Percentiles rank a stretch among this genome's conserved stretches.
Evolutionary conservation across 2,797 vertebrate species (phyloP).

Genomic region (Discoglossus pictus): DNA sequence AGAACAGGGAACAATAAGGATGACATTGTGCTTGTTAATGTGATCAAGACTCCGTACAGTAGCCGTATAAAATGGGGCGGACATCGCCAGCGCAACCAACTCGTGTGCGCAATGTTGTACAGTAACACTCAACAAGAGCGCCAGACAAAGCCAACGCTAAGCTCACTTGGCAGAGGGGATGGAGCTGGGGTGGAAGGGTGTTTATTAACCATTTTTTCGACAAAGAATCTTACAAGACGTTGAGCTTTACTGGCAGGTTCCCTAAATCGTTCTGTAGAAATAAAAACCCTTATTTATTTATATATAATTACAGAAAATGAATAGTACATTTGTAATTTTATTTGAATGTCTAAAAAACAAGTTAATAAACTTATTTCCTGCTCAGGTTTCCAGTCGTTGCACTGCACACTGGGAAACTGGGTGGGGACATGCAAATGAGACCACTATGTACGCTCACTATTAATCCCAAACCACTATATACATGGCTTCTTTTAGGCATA

Average conservation of each 20-base stretch:
- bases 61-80: constrained; percentile 18
- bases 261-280: too few relatives aligned
- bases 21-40: constrained; percentile 24
- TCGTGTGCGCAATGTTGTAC: neutral
- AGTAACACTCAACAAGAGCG: constrained; percentile 10
- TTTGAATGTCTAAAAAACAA: too few relatives aligned
- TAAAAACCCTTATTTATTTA: constrained; percentile 25
- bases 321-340: too few relatives aligned
- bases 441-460: too few relatives aligned
- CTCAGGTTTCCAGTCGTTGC: too few relatives aligned
- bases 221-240: constrained; percentile 62
- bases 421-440: too few relatives aligned
- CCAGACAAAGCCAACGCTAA: constrained; percentile 3
- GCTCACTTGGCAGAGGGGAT: constrained; percentile 2
- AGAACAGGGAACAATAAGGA: constrained; percentile 13
- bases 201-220: neutral
- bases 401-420: too few relatives aligned
- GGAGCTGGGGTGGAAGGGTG: neutral
- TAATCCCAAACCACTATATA: too few relatives aligned
- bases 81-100: constrained; percentile 2
- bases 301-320: too few relatives aligned
- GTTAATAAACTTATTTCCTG: too few relatives aligned
- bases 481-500: too few relatives aligned
- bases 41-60: constrained; percentile 25
- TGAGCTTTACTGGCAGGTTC: constrained; percentile 60